phyloP scores from a whole-genome alignment of 2,113 vertebrate species.

The Odontesthes bonariensis region DNA sequence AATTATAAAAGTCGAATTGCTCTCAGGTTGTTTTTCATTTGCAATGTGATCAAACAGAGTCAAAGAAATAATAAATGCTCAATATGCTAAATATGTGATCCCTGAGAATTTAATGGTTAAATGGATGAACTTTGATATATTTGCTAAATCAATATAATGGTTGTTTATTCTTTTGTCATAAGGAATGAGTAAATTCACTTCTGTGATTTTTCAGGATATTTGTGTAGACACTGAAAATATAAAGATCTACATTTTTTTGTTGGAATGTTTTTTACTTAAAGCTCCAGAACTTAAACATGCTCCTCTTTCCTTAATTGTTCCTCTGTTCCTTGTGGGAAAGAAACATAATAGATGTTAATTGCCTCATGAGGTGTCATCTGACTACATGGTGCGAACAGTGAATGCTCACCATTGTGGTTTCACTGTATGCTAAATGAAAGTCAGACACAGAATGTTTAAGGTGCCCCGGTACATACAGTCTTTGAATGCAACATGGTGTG shows the following conservation, averaged over 20 bases:
- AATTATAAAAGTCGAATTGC: too few species aligned
- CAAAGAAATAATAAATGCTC: too few species aligned
- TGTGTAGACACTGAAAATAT: background rate
- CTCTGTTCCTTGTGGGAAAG: constrained; percentile 9
- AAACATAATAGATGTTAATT: constrained; percentile 43
- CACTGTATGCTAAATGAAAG: constrained; percentile 2
- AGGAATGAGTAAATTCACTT: too few species aligned
- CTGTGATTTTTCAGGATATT: background rate
- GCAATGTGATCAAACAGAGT: background rate
- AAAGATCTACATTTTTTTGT: background rate
- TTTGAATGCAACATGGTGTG: background rate
- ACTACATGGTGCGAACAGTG: constrained; percentile 27
- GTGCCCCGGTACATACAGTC: background rate
- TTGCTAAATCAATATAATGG: background rate
- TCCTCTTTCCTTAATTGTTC: background rate
- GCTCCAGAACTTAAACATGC: background rate
- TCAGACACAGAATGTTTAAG: background rate
- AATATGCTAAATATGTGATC: too few species aligned
- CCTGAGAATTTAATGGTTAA: background rate
- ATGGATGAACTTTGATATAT: background rate
- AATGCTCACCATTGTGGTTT: background rate
- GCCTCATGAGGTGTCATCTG: constrained; percentile 17
- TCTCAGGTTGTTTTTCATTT: background rate
- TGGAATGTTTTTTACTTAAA: background rate
- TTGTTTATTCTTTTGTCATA: background rate